Percentiles rank a stretch among this genome's conserved stretches.
phyloP scores from a whole-genome alignment of 2,888 invertebrate genomes.

The Hofmannophila pseudospretella region DNA sequence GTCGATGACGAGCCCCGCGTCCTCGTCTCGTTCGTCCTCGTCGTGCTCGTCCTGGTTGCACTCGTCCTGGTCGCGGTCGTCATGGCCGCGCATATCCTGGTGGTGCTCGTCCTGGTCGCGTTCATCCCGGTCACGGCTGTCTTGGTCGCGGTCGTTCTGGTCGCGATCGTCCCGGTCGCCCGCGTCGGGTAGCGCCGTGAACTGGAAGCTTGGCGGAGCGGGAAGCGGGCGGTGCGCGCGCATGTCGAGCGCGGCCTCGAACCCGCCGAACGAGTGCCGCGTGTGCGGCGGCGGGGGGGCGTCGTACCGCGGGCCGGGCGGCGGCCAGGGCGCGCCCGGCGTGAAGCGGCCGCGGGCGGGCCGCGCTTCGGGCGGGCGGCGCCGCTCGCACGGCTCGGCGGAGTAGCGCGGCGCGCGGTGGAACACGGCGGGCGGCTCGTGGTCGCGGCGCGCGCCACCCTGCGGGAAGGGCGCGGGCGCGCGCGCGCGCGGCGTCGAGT shows the following conservation, averaged over 20 bases:
- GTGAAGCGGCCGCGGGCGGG: constrained; percentile 11
- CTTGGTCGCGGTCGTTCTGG: too few species aligned
- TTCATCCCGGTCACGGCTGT: too few species aligned
- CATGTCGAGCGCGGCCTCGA: constrained; percentile 59
- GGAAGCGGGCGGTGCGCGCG: constrained; percentile 28
- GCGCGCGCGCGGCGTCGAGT: constrained; percentile 12
- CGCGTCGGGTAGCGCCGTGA: too few species aligned
- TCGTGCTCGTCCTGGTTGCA: too few species aligned
- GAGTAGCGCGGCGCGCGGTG: constrained; percentile 32
- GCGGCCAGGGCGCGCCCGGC: neutral
- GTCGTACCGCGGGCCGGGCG: constrained; percentile 14
- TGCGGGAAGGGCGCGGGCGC: constrained; percentile 14
- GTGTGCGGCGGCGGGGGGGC: constrained; percentile 17
- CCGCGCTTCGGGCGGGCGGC: neutral
- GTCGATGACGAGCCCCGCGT: constrained; percentile 78
- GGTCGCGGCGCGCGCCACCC: constrained; percentile 33
- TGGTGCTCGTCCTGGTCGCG: too few species aligned
- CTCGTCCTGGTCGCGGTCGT: constrained; percentile 54
- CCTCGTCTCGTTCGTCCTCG: constrained; percentile 79
- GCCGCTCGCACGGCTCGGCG: constrained; percentile 43
- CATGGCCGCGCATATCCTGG: too few species aligned
- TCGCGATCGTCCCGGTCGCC: too few species aligned
- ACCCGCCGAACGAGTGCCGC: constrained; percentile 49
- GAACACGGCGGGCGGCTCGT: constrained; percentile 37
- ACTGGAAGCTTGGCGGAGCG: too few species aligned